Evolutionary conservation across 1,140 invertebrate species (phyloP).

Genomic region (Tetramorium simillimum): DNA sequence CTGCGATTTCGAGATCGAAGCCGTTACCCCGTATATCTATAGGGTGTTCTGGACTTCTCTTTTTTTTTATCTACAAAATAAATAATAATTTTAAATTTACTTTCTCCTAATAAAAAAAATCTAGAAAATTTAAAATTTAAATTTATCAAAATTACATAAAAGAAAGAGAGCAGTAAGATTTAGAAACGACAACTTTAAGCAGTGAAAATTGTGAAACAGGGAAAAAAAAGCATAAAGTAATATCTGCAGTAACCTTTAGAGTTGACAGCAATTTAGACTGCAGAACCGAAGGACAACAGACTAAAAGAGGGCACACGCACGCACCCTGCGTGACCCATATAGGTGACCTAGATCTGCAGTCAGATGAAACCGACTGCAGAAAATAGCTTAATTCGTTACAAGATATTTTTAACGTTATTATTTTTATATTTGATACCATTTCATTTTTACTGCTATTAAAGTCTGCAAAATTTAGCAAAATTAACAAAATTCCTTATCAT

Average conservation of each 20-base stretch:
- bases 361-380: constrained; percentile 13
- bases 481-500: not conserved
- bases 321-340: constrained; percentile 55
- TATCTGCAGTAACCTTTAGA: constrained; percentile 11
- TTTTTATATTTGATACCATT: not conserved
- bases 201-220: not conserved
- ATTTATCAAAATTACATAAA: not conserved
- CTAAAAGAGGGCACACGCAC: constrained; percentile 23
- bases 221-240: not conserved
- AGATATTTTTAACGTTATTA: not conserved
- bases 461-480: not conserved
- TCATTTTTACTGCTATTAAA: not conserved
- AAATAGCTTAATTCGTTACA: not conserved
- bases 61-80: not conserved
- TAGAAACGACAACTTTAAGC: not conserved
- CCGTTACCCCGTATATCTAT: not conserved
- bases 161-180: not conserved
- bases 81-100: not conserved
- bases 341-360: constrained; percentile 37
- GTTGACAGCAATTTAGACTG: constrained; percentile 27
- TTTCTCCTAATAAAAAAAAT: not conserved
- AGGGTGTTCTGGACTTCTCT: not conserved
- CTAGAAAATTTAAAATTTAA: not conserved
- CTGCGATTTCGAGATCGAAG: constrained; percentile 47
- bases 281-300: constrained; percentile 6